These are phyloP conservation scores for Seriola dumerili DNA, from an alignment of 2,113 vertebrate genomes.

Conservation along the genomic window DNA sequence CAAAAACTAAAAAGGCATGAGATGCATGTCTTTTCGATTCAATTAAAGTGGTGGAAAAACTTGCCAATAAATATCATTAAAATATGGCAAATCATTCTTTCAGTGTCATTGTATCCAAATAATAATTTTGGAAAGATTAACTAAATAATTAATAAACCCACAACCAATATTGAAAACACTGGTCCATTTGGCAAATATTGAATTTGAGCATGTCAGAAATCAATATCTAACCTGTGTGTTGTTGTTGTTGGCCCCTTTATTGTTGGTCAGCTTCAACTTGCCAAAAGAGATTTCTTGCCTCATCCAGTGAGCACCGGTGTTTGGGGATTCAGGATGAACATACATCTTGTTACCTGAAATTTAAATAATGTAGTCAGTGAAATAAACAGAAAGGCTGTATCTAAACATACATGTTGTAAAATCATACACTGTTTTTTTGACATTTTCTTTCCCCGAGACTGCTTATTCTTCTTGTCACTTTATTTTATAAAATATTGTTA, in stretches of 20 bases:
- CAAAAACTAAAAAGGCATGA: neutral
- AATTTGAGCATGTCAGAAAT: neutral
- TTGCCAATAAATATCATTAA: neutral
- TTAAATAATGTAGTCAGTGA: neutral
- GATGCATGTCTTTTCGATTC: neutral
- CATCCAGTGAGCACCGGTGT: conserved; percentile 99
- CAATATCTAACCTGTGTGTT: conserved; percentile 91
- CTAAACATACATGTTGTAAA: neutral
- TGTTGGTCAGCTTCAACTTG: conserved; percentile 98
- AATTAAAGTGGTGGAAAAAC: neutral
- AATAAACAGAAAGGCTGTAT: neutral
- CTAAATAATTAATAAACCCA: neutral
- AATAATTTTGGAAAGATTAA: neutral
- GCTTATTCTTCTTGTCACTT: neutral
- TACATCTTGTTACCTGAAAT: conserved; percentile 96
- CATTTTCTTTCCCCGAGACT: neutral
- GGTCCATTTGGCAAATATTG: neutral
- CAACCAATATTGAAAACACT: neutral
- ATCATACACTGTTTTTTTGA: neutral
- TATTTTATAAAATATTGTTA: neutral
- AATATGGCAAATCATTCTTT: neutral
- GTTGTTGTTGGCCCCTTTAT: conserved; percentile 98
- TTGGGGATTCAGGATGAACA: conserved; percentile 97
- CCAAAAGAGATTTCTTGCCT: conserved; percentile 99
- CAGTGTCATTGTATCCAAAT: neutral